Base-by-base conservation (phyloP, 92 coral and sea anemone genomes). In the Bergia puertoricense region DNA sequence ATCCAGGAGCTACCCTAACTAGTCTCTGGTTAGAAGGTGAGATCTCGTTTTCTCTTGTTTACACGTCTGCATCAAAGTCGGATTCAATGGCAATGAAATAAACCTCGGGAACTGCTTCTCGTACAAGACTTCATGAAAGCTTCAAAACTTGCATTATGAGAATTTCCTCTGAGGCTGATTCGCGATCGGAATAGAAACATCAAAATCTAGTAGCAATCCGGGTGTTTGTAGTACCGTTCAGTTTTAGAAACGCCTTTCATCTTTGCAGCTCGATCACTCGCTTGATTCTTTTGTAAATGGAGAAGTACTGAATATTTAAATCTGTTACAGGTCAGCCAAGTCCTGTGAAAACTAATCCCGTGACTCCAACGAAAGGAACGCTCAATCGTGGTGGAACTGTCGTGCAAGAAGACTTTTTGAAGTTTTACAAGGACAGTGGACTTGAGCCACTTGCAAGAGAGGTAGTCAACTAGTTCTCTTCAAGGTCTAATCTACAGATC, bases 21-120 rank as follows among this genome's bases (percentile, higher is more conserved):
- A 95, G 98, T 94, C 81, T 94, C 89, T 95, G 98, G 98, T 93
- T 95, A 89, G 98, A 95, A 92, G 98, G 98, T 95, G 90, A 79
- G 94, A 77, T 18, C 18, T 79, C 69, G 79, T 51, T 48, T 94
- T 91, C 86, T 77, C 59, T 88, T 69, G 68, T 72, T 15, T 90
- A 66, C 91, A 87, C 91, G 92, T 92, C 94, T 89, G 92, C 76
- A 62, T 84, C 15, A 65, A 59, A 81, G 22, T 39, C 62, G n/a
- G 75, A 68, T 46, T 43, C 38, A 68, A 69, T 23, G 67, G 54
- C 42, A 23, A 44, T 48, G 23, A 37, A 15, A 6, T 42, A 16
- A 62, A 62, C 18, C 30, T 18, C 69, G 10, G 59, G 16, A 36
- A 51, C 44, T 54, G 22, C 2, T 79, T 50, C 3, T 79, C 22